Evolutionary conservation across 2,113 vertebrate species (phyloP).

Genomic region (Prinia subflava): DNA sequence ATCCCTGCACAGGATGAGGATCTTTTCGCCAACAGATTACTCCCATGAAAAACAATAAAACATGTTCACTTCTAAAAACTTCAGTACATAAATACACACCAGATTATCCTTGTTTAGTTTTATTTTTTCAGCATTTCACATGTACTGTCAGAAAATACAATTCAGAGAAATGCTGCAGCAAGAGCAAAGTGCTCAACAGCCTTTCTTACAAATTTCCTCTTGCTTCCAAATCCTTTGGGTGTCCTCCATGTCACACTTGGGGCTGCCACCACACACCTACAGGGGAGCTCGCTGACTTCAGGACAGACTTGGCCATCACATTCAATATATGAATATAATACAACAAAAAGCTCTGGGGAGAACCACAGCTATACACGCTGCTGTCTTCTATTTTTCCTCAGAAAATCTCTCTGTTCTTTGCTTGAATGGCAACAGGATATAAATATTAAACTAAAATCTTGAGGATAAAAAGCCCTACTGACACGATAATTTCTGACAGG

Average conservation of each 20-base stretch:
- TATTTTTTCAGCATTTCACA: neutral
- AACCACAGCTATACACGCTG: neutral
- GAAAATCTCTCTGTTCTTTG: neutral
- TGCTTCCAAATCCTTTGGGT: neutral
- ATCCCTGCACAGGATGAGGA: neutral
- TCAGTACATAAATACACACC: neutral
- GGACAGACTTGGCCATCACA: neutral
- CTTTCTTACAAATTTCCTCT: neutral
- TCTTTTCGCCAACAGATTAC: neutral
- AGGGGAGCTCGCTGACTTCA: neutral
- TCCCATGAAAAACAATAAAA: neutral
- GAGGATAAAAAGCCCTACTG: neutral
- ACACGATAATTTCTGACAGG: neutral
- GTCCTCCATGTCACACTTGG: neutral
- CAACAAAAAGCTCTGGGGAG: neutral
- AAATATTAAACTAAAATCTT: conserved; percentile 13
- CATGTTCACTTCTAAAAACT: neutral
- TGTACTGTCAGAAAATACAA: neutral
- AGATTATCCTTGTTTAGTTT: neutral
- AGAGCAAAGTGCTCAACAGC: neutral
- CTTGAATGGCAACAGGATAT: neutral
- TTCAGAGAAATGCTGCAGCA: neutral
- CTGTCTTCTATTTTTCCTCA: neutral
- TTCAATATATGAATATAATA: neutral
- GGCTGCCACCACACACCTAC: neutral